Evolutionary conservation across 2,797 vertebrate genomes (phyloP).

Genomic region (Heteromormyrus szaboi): DNA sequence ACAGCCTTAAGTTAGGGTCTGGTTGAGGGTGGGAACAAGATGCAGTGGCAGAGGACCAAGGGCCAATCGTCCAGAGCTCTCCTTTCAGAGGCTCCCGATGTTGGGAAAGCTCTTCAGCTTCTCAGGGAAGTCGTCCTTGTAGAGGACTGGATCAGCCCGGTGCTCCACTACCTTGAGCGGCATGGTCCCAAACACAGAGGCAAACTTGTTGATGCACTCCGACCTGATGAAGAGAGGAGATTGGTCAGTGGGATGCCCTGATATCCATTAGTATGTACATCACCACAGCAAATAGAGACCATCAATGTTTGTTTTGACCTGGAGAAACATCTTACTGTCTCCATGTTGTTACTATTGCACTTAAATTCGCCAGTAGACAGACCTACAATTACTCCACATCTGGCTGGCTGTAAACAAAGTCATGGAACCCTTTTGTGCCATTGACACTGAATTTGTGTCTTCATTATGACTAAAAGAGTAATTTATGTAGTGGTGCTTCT

Average conservation of each 20-base stretch:
- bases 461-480: neutral
- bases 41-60: constrained; percentile 4
- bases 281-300: neutral
- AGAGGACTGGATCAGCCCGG: constrained; percentile 89
- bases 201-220: constrained; percentile 99
- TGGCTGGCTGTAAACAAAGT: neutral
- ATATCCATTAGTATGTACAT: neutral
- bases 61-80: neutral
- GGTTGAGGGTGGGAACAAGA: constrained; percentile 20
- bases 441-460: neutral
- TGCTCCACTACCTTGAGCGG: constrained; percentile 97
- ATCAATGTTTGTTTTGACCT: neutral
- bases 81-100: constrained; percentile 87
- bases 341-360: neutral
- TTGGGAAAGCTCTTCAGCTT: constrained; percentile 99
- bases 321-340: neutral
- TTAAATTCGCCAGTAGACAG: neutral
- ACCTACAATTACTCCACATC: neutral
- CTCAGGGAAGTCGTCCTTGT: constrained; percentile 97
- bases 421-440: neutral
- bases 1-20: constrained; percentile 8
- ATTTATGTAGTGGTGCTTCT: neutral
- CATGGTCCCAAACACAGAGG: constrained; percentile 94
- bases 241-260: neutral
- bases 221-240: constrained; percentile 60